Conservation (phyloP, 2,888 invertebrate species). For the Metalampra italica region DNA sequence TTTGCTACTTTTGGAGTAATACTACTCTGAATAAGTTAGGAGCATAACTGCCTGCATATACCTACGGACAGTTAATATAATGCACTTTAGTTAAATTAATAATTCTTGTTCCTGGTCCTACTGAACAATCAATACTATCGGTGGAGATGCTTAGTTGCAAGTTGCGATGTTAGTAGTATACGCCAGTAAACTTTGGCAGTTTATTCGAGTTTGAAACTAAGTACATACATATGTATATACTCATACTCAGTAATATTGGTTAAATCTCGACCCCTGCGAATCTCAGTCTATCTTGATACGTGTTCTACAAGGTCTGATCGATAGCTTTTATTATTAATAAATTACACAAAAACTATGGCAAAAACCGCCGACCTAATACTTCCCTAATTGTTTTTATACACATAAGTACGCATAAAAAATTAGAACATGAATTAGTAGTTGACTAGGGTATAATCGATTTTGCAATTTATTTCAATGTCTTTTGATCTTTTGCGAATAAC, state of each 20-base stretch:
- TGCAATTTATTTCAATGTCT: neutral
- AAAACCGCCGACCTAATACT: neutral
- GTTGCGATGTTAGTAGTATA: neutral
- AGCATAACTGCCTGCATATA: neutral
- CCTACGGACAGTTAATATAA: neutral
- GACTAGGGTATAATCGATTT: neutral
- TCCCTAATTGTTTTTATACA: neutral
- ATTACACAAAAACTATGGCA: neutral
- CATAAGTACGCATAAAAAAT: neutral
- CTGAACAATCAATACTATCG: neutral
- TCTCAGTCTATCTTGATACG: too few relatives aligned
- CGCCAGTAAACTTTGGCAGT: slow-evolving; percentile 9
- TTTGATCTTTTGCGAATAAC: neutral
- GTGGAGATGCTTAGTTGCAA: slow-evolving; percentile 6
- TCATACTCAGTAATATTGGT: neutral
- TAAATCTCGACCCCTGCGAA: neutral
- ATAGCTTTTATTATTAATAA: neutral
- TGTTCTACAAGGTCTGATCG: slow-evolving; percentile 5
- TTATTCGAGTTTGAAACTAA: slow-evolving; percentile 10
- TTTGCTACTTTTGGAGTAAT: neutral
- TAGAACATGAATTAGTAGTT: neutral
- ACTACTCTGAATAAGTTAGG: neutral
- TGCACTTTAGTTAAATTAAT: neutral
- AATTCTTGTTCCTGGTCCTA: too few relatives aligned
- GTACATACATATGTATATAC: neutral